Base-by-base conservation (phyloP, 2,797 vertebrate species). In the Neoniphon sammara region DNA sequence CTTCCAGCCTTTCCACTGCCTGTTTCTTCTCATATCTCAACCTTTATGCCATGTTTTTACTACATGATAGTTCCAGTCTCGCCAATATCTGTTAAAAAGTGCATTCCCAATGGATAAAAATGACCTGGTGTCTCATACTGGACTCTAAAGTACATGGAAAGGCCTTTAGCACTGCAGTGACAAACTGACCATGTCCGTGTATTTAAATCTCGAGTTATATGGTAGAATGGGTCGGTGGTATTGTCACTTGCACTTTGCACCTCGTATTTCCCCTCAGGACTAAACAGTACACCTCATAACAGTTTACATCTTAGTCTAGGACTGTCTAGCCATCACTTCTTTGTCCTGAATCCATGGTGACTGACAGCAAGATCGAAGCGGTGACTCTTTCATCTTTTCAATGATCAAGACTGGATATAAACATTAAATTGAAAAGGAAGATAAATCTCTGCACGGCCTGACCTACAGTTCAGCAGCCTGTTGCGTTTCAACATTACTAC, bases 371-470 rank as follows among this genome's bases (percentile, higher is more conserved):
- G 58, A 75, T 62, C 53, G 56, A 62, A 61, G 77, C 70, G 80
- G 81, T 83, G 66, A 87, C 85, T 82, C 21, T 59, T 47, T 52
- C 14, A 59, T 25, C 17, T 9, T 49, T 49, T 49, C 46, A 17
- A 49, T 44, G 44, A 64, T 17, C 4, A n/a, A 50, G n/a, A 56
- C 39, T 2, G 1, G 34, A 55, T n/a, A 8, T 47, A 39, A 36
- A 80, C 52, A 68, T 81, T 14, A 49, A 63, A 46, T 12, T 47
- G 25, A 66, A 53, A 25, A 58, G 5, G 46, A 18, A 69, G 46
- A 25, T 1, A 0, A 39, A 20, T 12, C 36, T 39, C 36, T 6
- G 27, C 58, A 58, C 47, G 56, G 55, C 42, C 30, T 21, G 65
- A 82, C 66, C 57, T 73, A 49, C 27, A 46, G 39, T 53, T 46